Base-by-base conservation (phyloP, 2,797 vertebrate species). In the Rhodeus uyekii region DNA sequence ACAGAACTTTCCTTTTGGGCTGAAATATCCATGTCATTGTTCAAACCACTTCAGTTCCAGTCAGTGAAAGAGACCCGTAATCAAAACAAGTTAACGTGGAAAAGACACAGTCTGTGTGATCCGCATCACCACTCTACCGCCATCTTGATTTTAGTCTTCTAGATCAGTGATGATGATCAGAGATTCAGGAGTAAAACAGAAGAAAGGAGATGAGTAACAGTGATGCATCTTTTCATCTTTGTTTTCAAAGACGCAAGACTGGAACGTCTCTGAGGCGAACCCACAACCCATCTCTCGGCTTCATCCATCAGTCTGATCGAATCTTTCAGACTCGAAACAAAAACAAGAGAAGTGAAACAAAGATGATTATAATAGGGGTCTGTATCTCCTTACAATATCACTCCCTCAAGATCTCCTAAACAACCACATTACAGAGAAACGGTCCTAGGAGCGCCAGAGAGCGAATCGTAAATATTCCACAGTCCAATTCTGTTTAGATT, bases 401-500 rank as follows among this genome's bases (percentile, higher is more conserved):
- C 61, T 71, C 71, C 78, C 61, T 42, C 46, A 44, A 82, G 72
- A 82, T 82, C 89, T 91, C 89, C 89, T 85, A 89, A 88, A 88
- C 67, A 84, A 88, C 68, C 86, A 86, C 86, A 90, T 91, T 90
- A 90, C 71, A 90, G 77, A 82, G 84, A 87, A 81, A 86, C 85
- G 86, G 88, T 88, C 90, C 87, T 87, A 48, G 88, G 83, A 88
- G 82, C 74, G 81, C 48, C 71, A 87, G 83, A 84, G 87, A 71
- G 76, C 61, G 63, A 90, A 94, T 89, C 92, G 90, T 86, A 90
- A 89, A 90, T 87, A 87, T 87, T 83, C 90, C 90, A 89, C 86
- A 89, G 89, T 91, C 89, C 92, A 91, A 86, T 87, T 87, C 84
- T 88, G 85, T 90, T 90, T 89, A 86, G 90, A 90, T 90, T 88